Base-by-base conservation (phyloP, 1,140 invertebrate genomes). In the Caenorhabditis inopinata region DNA sequence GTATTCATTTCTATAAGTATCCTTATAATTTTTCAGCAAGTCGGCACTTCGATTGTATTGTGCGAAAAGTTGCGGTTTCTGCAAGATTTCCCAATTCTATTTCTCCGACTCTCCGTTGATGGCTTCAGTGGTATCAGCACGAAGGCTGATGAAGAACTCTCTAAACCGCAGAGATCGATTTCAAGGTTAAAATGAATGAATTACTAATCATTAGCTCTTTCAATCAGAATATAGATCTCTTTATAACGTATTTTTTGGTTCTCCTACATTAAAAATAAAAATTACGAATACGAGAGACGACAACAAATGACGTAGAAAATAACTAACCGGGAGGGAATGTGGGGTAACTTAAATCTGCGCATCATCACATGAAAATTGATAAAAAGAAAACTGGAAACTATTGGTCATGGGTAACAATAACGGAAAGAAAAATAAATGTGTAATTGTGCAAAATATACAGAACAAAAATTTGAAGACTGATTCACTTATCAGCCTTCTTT, bases 31-130 rank as follows among this genome's bases (percentile, higher is more conserved):
- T n/a, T n/a, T 9, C 27, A 53, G 38, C 14, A 78, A 46, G 16
- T 58, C 38, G 5, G 47, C 25, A 9, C 74, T 83, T 14, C 82
- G 78, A 21, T 14, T 83, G 9, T 83, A 83, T 32, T 83, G 82
- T 74, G 74, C 82, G 9, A 79, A 79, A 74, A 79, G 77, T 38
- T 83, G 82, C 75, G 78, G 78, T n/a, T 83, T 79, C 73, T 83
- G 82, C 47, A 83, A 83, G 27, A 25, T 21, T 18, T 47, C 80
- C 18, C 80, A 82, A 68, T 78, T 62, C 45, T 82, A 82, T 48
- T 74, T 78, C 29, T 46, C 58, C n/a, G 58, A 79, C 11, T 79
- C 62, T 48, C 78, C 58, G 21, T 29, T 79, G 18, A 32, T 73
- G 25, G 25, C 58, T 35, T 79, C 42, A 12, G 38, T 62, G 23